Base-by-base conservation (phyloP, 2,888 invertebrate species). In the Latrodectus elegans region DNA sequence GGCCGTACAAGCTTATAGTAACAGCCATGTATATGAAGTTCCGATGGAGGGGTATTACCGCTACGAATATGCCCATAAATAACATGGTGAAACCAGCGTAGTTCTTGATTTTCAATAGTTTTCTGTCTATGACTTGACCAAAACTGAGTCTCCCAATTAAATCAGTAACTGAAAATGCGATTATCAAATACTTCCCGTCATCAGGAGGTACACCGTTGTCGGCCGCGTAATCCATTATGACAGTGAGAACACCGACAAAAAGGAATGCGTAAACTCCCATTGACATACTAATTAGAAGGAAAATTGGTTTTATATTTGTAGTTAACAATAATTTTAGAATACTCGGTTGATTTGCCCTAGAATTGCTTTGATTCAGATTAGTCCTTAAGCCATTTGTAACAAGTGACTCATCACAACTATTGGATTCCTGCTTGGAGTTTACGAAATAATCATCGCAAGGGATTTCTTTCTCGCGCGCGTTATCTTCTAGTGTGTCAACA, bases 131-230 rank as follows among this genome's bases (percentile, higher is more conserved):
- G 10, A 90, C 70, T 67, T 80, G 77, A 12, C 90, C 90, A 38
- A 89, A 90, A 10, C 73, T 68, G 17, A 89, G 68, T 53, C 90
- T 38, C 49, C 90, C 89, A 8, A 90, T 22, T 0, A 90, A 84
- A 70, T 90, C 90, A 9, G 88, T 80, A 12, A 78, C 83, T 22
- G 89, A 89, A 76, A 89, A 89, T 2, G 64, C 84, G 12, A 84
- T 88, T 4, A 90, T 70, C 22, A 90, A 38, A 22, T 78, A 77
- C 12, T 88, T 89, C 6, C 89, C 86, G 14, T 78, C n/a, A 8
- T 79, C 74, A 22, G 67, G 68, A 17, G 83, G 52, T 14, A 89
- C 72, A 49, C 88, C 89, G 67, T 79, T 70, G 49, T 90, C 90
- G 12, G 77, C 75, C 0, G 83, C 89, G 67, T 82, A 89, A 60